Conservation (phyloP, 2,888 invertebrate species). For the Priocnemis perturbator region DNA sequence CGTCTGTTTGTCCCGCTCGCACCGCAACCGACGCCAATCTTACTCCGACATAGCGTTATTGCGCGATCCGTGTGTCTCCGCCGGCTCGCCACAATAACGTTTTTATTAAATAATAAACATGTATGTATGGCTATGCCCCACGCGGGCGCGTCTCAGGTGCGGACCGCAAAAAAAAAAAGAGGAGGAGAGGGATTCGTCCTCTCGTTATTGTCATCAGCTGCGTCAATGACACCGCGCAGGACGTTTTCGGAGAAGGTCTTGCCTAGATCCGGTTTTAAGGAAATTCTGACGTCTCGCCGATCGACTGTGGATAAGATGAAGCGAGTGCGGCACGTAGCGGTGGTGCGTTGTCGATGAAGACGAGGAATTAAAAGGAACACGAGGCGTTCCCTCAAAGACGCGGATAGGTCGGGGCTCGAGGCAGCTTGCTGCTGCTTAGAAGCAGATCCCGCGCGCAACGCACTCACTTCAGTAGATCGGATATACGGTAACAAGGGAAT, state of each 20-base stretch:
- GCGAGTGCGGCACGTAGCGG: no score
- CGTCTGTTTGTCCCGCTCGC: constrained; percentile 50
- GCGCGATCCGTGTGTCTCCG: constrained; percentile 45
- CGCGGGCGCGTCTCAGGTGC: neutral
- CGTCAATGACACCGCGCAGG: no score
- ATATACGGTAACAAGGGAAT: constrained; percentile 62
- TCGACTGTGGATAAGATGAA: no score
- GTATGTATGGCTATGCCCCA: constrained; percentile 4
- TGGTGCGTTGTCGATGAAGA: no score
- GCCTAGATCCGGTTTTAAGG: no score
- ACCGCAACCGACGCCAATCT: constrained; percentile 53
- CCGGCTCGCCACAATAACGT: constrained; percentile 59
- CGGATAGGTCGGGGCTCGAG: constrained; percentile 31
- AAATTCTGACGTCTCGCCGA: no score
- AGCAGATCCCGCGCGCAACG: constrained; percentile 31
- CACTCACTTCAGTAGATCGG: constrained; percentile 29
- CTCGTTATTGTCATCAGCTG: neutral
- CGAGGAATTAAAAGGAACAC: no score
- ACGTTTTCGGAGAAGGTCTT: no score
- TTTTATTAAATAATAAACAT: constrained; percentile 64
- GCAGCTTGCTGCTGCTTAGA: constrained; percentile 29
- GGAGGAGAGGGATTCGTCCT: neutral
- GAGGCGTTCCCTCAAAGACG: constrained; percentile 9
- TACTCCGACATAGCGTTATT: constrained; percentile 53
- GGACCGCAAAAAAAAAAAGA: neutral